Base-by-base conservation (phyloP, 2,797 vertebrate species). In the Labeo calbasu region DNA sequence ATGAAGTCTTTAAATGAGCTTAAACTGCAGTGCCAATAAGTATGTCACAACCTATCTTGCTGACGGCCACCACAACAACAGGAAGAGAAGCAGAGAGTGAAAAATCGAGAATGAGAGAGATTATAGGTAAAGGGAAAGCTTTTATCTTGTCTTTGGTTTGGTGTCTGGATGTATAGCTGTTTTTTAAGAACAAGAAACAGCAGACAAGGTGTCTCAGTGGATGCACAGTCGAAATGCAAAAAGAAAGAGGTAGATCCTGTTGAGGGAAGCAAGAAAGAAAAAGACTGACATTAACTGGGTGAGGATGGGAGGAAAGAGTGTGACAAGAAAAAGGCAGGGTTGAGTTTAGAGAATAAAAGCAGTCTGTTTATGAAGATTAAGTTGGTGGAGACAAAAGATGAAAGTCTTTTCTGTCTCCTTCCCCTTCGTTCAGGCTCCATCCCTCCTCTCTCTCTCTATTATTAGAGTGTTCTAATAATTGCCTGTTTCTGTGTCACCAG, bases 11-110 rank as follows among this genome's bases (percentile, higher is more conserved):
- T 88, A 89, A 90, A 87, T 86, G 79, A 87, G 85, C 87, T 83
- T 83, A 88, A 85, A 86, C 81, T 78, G 79, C 83, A 85, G 69
- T 83, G 88, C 88, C 87, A 85, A 84, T 90, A 89, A 91, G 85
- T 89, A 80, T 77, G 90, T 87, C 89, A 89, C 84, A 86, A 84
- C 57, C 88, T 65, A 85, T 89, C 77, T 63, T 57, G 55, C 43
- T 81, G 84, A 85, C 63, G 57, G 83, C 65, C 55, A 81, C 71
- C 85, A 89, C 82, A 86, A 79, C 63, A 77, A 69, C 75, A 21
- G 51, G 25, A 73, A 61, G 69, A 82, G 84, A 78, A 89, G 87
- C 88, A 88, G 83, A 84, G 68, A 84, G 68, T 82, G 77, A 87
- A 79, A 81, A 66, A 85, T 59, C 21, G 28, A 80, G 61, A 84